Conservation (phyloP, 1,140 invertebrate species). For the Schlechtendalia chinensis region DNA sequence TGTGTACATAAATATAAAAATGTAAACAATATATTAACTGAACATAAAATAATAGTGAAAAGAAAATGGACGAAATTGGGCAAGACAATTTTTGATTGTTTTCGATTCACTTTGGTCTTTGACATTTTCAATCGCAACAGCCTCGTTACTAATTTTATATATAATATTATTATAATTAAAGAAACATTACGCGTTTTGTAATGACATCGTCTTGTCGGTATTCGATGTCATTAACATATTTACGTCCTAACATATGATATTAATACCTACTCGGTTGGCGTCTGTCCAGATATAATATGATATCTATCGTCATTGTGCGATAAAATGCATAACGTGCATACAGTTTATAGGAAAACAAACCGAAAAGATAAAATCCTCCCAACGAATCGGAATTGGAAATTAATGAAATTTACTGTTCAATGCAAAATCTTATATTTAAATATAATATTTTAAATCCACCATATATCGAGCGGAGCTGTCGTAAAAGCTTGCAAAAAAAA, state of each 20-base stretch:
- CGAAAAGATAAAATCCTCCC: background rate
- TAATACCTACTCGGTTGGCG: background rate
- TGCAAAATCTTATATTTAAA: background rate
- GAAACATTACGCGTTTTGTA: constrained; percentile 2
- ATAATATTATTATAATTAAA: too few relatives aligned
- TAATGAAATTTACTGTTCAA: background rate
- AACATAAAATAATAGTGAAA: too few relatives aligned
- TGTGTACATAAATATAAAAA: too few relatives aligned
- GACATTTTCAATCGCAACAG: too few relatives aligned
- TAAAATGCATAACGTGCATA: constrained; percentile 12
- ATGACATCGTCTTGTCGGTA: background rate
- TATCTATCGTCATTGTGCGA: constrained; percentile 10
- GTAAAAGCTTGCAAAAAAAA: background rate
- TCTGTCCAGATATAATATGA: constrained; percentile 16
- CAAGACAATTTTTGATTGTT: too few relatives aligned
- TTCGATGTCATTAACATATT: background rate
- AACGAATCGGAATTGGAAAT: background rate
- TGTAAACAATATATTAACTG: too few relatives aligned
- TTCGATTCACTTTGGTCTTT: too few relatives aligned
- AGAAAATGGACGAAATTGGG: too few relatives aligned
- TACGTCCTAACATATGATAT: constrained; percentile 3
- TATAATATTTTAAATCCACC: background rate
- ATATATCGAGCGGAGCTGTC: background rate
- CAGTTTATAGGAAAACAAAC: constrained; percentile 6
- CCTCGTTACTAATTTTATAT: too few relatives aligned